phyloP scores from a whole-genome alignment of 2,888 invertebrate species.

The Cephus runcator region DNA sequence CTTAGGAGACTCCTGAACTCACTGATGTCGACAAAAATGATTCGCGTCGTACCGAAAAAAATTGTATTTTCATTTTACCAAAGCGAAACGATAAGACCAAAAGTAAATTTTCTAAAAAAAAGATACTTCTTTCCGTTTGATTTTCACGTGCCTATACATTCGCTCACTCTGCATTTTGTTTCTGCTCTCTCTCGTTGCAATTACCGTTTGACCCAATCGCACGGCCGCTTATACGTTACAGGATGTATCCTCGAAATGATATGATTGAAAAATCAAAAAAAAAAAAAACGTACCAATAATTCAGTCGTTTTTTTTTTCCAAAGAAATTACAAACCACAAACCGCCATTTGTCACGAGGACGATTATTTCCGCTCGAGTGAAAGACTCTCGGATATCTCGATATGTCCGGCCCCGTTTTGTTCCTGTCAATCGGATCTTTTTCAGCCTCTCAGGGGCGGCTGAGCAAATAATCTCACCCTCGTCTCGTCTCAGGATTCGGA shows the following conservation, averaged over 20 bases:
- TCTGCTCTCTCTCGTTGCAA: not conserved
- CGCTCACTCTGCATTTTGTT: not conserved
- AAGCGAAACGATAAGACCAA: too few species aligned
- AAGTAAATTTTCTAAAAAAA: too few species aligned
- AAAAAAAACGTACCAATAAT: conserved; percentile 5
- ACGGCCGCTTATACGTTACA: not conserved
- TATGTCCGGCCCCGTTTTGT: not conserved
- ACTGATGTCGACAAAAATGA: too few species aligned
- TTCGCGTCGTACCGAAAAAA: too few species aligned
- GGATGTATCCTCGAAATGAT: not conserved
- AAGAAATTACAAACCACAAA: not conserved
- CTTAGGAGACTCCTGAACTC: not conserved
- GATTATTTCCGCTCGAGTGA: not conserved
- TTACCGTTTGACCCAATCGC: not conserved
- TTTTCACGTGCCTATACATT: not conserved
- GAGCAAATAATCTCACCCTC: not conserved
- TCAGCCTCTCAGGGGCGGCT: not conserved
- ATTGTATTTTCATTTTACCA: too few species aligned
- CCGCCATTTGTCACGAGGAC: not conserved
- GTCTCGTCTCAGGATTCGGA: conserved; percentile 1
- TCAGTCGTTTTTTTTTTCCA: not conserved
- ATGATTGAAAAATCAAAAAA: conserved; percentile 8
- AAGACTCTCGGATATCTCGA: not conserved
- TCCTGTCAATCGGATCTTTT: not conserved
- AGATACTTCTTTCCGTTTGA: not conserved